Evolutionary conservation across 53 echinoderm and acorn worm genomes (phyloP).

Genomic region (Patiria pectinifera): DNA sequence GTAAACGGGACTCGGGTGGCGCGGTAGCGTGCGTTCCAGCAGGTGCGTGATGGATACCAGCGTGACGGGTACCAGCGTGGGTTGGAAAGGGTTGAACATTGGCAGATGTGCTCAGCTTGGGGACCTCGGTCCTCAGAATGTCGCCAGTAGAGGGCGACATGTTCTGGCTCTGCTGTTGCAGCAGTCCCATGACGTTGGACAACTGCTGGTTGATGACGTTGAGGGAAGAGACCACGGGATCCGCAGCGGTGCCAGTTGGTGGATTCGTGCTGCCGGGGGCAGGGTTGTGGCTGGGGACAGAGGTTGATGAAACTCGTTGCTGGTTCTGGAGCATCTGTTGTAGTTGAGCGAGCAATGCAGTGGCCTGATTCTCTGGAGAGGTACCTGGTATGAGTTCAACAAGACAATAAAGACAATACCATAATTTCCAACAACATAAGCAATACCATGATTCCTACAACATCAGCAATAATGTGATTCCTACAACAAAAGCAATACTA

Average conservation of each 20-base stretch:
- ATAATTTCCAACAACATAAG: too few species aligned
- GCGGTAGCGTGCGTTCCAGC: not conserved
- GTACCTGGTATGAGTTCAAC: constrained; percentile 6
- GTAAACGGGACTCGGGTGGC: constrained; percentile 12
- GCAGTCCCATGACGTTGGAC: constrained; percentile 79
- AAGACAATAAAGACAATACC: not conserved
- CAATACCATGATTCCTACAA: too few species aligned
- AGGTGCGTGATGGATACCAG: not conserved
- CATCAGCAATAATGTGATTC: too few species aligned
- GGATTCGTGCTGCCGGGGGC: constrained; percentile 20
- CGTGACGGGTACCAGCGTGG: not conserved
- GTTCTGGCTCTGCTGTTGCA: constrained; percentile 54
- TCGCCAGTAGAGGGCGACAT: not conserved
- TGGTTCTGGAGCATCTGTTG: constrained; percentile 49
- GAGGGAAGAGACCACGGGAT: constrained; percentile 65
- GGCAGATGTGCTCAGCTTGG: not conserved
- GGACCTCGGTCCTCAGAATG: not conserved
- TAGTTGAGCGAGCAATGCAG: constrained; percentile 49
- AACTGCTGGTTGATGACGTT: constrained; percentile 88
- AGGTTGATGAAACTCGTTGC: not conserved
- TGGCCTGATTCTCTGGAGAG: constrained; percentile 39
- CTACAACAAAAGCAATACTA: not conserved
- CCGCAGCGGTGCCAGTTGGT: not conserved
- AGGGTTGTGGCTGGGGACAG: not conserved
- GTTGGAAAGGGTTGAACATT: not conserved